These are phyloP conservation scores for Crocodylus rhombifer DNA, from an alignment of 2,797 vertebrate species.

Conservation along the genomic window DNA sequence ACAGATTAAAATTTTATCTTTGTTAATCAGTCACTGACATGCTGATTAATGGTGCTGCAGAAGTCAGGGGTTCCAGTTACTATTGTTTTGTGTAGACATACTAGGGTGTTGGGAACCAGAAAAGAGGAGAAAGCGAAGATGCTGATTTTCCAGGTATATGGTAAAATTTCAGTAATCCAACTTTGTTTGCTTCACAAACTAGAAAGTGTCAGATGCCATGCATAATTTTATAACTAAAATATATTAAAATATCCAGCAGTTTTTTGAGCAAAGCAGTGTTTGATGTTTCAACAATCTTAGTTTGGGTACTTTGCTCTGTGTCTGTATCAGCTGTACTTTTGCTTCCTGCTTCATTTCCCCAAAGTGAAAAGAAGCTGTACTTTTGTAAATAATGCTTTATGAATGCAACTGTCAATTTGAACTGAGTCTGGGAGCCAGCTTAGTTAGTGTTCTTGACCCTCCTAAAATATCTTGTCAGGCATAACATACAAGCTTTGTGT, in stretches of 20 bases:
- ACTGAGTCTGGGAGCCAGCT: not conserved
- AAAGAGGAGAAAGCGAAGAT: not conserved
- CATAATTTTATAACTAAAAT: not conserved
- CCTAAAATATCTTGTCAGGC: no score
- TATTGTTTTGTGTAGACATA: not conserved
- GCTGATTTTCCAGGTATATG: not conserved
- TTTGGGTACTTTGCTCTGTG: not conserved
- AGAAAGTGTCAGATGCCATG: not conserved
- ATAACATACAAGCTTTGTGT: not conserved
- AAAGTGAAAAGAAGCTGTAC: not conserved
- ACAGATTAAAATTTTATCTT: not conserved
- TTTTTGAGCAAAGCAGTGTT: not conserved
- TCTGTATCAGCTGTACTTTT: not conserved
- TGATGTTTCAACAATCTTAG: not conserved
- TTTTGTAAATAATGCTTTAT: not conserved
- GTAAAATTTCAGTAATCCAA: not conserved
- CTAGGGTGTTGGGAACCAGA: not conserved
- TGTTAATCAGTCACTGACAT: not conserved
- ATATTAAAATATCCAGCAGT: constrained; percentile 2
- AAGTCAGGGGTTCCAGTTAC: not conserved
- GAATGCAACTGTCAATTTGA: not conserved
- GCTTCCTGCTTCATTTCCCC: not conserved
- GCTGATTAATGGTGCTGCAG: not conserved
- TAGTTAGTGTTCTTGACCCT: not conserved
- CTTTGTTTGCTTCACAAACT: not conserved